Conservation (phyloP, 2,797 vertebrate genomes). For the Schizopygopsis pylzovi region DNA sequence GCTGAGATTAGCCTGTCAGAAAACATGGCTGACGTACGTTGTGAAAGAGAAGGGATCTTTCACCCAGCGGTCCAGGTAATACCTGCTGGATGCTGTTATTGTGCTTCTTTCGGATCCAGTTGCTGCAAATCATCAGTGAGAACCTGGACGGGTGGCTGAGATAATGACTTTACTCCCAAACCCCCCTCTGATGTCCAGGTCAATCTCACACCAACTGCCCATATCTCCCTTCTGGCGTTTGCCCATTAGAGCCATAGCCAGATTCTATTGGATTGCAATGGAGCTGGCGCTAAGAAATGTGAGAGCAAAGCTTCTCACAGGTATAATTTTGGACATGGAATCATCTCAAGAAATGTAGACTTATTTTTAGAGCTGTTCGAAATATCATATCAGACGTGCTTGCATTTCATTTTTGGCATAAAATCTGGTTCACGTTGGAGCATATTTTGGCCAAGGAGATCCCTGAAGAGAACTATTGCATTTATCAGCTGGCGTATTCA, state of each 20-base stretch:
- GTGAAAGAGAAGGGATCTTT: constrained; percentile 32
- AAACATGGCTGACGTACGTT: constrained; percentile 26
- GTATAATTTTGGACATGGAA: background rate
- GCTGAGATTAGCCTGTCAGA: constrained; percentile 54
- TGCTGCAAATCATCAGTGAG: constrained; percentile 45
- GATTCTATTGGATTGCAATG: constrained; percentile 1
- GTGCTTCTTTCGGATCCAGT: constrained; percentile 35
- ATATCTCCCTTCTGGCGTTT: constrained; percentile 5
- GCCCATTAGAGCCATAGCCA: constrained; percentile 39
- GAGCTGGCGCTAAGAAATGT: background rate
- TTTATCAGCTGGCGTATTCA: background rate
- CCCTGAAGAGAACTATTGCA: background rate
- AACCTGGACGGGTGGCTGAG: constrained; percentile 27
- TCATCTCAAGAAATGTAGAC: background rate
- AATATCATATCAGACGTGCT: background rate
- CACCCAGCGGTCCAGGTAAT: constrained; percentile 20
- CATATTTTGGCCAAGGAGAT: background rate
- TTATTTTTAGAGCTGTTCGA: background rate
- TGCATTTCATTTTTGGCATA: background rate
- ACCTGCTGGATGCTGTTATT: constrained; percentile 40
- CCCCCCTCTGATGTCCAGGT: constrained; percentile 32
- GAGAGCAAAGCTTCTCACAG: background rate
- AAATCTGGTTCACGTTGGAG: background rate
- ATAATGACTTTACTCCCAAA: constrained; percentile 40
- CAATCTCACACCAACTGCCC: constrained; percentile 32